Percentiles rank a stretch among this genome's conserved stretches.
phyloP scores from a whole-genome alignment of 2,888 invertebrate species.

The Nephrocerus scutellatus region DNA sequence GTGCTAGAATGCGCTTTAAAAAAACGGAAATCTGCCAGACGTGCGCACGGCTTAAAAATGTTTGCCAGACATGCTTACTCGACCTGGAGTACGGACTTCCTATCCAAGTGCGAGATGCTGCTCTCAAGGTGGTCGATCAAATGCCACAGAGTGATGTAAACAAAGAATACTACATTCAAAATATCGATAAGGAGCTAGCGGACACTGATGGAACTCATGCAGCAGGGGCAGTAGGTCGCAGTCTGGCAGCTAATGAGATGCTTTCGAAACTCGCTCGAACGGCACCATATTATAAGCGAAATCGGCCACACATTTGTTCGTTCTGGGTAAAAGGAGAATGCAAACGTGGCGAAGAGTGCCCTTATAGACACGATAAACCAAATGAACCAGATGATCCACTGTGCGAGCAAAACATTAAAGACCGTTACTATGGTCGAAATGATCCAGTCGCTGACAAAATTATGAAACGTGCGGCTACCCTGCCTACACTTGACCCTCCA shows the following conservation, averaged over 20 bases:
- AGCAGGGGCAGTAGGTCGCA: conserved; percentile 59
- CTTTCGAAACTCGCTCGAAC: conserved; percentile 78
- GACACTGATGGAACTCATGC: conserved; percentile 48
- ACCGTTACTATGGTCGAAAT: conserved; percentile 83
- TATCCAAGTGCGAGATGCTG: conserved; percentile 79
- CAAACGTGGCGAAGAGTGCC: conserved; percentile 88
- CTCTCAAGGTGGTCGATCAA: conserved; percentile 76
- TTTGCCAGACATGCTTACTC: conserved; percentile 86
- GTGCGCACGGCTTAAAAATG: conserved; percentile 83
- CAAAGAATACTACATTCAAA: conserved; percentile 84
- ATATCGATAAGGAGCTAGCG: conserved; percentile 68
- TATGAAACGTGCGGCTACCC: conserved; percentile 76
- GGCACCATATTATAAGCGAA: conserved; percentile 86
- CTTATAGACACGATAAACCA: conserved; percentile 88
- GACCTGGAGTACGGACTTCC: conserved; percentile 83
- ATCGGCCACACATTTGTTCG: conserved; percentile 86
- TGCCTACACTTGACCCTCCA: conserved; percentile 92
- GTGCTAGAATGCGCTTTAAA: conserved; percentile 86
- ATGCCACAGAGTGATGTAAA: conserved; percentile 87
- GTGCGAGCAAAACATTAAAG: conserved; percentile 87
- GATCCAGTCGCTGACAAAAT: conserved; percentile 92
- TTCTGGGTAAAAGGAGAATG: conserved; percentile 96
- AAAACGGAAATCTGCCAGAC: conserved; percentile 94
- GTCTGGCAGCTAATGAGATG: conserved; percentile 69
- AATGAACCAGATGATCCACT: conserved; percentile 91